Conservation (phyloP, 2,888 invertebrate species). For the Chrysina gloriosa region DNA sequence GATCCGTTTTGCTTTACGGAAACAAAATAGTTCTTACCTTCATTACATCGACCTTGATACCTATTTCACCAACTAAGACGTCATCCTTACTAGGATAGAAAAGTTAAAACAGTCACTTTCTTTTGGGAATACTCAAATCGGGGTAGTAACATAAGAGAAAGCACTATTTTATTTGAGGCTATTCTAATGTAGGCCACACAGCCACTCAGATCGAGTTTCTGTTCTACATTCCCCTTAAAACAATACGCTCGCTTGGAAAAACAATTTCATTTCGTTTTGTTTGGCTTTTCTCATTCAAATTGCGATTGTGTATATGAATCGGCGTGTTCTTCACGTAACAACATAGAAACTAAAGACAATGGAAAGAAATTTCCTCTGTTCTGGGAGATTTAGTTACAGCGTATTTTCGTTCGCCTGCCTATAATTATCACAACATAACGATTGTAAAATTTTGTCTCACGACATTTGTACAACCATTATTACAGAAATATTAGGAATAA, state of each 20-base stretch:
- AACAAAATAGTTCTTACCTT: too few relatives aligned
- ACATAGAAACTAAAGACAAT: constrained; percentile 32
- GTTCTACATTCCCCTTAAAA: background rate
- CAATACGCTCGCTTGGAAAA: background rate
- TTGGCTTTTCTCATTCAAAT: constrained; percentile 1
- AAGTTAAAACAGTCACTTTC: too few relatives aligned
- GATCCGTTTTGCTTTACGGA: too few relatives aligned
- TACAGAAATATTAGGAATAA: constrained; percentile 30
- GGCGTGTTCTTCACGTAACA: constrained; percentile 11
- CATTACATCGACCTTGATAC: too few relatives aligned
- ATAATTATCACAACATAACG: constrained; percentile 44
- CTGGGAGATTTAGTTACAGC: constrained; percentile 18
- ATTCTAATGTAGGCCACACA: too few relatives aligned
- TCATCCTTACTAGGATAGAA: too few relatives aligned
- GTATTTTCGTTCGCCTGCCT: constrained; percentile 25
- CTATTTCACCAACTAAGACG: too few relatives aligned
- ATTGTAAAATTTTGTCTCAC: constrained; percentile 46
- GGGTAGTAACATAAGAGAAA: too few relatives aligned
- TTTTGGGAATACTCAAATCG: too few relatives aligned
- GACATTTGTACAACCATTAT: constrained; percentile 46
- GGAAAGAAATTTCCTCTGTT: constrained; percentile 39
- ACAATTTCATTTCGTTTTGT: background rate
- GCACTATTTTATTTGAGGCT: too few relatives aligned
- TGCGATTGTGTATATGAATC: background rate
- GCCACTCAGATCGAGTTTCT: too few relatives aligned